These are phyloP conservation scores for Hypsibius dujardini DNA, from an alignment of 1,140 invertebrate genomes.

Conservation along the genomic window DNA sequence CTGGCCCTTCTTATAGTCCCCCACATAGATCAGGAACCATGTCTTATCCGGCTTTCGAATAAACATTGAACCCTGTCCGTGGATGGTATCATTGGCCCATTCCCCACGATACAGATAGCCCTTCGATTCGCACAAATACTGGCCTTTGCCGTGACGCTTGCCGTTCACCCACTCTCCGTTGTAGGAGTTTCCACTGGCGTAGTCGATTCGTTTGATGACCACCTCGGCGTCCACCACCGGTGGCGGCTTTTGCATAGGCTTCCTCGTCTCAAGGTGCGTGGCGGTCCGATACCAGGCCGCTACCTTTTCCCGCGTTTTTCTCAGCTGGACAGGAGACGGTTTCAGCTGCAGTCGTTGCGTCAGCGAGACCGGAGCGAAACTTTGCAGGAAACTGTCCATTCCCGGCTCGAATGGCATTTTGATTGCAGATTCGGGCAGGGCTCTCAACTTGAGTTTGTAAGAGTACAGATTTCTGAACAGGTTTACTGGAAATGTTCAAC, in stretches of 20 bases:
- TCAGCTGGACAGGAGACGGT: neutral
- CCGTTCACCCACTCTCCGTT: neutral
- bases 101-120: slow-evolving; percentile 1
- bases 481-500: no score
- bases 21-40: slow-evolving; percentile 9
- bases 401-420: neutral
- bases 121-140: neutral
- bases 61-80: neutral
- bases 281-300: neutral
- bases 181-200: neutral
- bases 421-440: no score
- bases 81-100: neutral
- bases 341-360: neutral
- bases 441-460: no score
- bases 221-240: neutral
- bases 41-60: neutral
- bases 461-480: no score
- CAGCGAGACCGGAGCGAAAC: neutral
- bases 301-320: neutral
- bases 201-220: neutral
- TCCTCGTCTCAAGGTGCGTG: neutral
- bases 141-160: neutral
- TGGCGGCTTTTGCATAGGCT: neutral
- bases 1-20: neutral
- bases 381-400: neutral